Conservation (phyloP, 1,140 invertebrate species). For the Capitella teleta region DNA sequence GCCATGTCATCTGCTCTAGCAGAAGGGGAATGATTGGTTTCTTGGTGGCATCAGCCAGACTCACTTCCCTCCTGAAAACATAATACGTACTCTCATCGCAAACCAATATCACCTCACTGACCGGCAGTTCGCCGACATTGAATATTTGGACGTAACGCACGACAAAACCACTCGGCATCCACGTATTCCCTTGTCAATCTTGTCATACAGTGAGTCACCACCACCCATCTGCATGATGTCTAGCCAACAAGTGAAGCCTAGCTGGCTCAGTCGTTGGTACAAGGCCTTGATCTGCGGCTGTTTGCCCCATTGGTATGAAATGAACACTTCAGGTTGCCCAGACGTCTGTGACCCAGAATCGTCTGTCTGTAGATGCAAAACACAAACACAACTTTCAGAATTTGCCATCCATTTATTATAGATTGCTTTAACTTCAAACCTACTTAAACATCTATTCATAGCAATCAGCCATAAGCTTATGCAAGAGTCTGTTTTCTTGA, state of each 20-base stretch:
- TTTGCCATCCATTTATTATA: too few relatives aligned
- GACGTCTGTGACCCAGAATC: too few relatives aligned
- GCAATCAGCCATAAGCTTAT: too few relatives aligned
- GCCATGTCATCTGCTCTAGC: slow-evolving; percentile 29
- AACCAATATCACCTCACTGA: too few relatives aligned
- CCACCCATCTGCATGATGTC: slow-evolving; percentile 39
- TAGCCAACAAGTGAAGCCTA: slow-evolving; percentile 32
- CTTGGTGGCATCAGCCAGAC: slow-evolving; percentile 27
- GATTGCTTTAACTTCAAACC: too few relatives aligned
- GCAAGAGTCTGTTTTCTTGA: too few relatives aligned
- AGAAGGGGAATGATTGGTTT: slow-evolving; percentile 34
- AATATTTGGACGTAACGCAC: slow-evolving; percentile 34
- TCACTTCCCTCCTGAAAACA: slow-evolving; percentile 4
- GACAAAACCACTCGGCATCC: slow-evolving; percentile 27
- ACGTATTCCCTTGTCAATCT: slow-evolving; percentile 35
- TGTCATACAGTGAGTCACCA: slow-evolving; percentile 36
- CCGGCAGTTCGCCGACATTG: slow-evolving; percentile 30
- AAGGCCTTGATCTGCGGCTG: slow-evolving; percentile 29
- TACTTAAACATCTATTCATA: too few relatives aligned
- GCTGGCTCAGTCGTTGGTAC: slow-evolving; percentile 20
- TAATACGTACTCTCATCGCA: too few relatives aligned
- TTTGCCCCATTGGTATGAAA: slow-evolving; percentile 38
- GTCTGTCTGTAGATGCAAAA: too few relatives aligned
- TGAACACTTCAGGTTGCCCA: too few relatives aligned
- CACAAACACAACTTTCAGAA: too few relatives aligned